These are phyloP conservation scores for Caenorhabditis tropicalis DNA, from an alignment of 1,140 invertebrate species.

Conservation along the genomic window DNA sequence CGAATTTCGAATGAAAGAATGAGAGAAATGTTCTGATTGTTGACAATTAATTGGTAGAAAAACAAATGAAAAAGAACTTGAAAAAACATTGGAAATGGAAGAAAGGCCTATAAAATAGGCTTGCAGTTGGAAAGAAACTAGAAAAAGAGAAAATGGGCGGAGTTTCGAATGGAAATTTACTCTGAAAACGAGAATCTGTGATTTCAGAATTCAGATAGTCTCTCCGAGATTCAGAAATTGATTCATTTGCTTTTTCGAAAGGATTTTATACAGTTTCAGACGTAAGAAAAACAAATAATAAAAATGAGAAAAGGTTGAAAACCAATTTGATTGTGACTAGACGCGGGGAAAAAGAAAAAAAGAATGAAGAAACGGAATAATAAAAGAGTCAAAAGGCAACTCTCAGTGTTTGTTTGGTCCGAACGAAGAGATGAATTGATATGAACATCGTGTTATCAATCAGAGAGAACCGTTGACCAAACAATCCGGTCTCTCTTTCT, in stretches of 20 bases:
- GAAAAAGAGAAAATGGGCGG: not conserved
- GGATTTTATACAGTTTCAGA: not conserved
- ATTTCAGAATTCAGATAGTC: too few species aligned
- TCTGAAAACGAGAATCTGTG: not conserved
- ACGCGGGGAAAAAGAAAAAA: not conserved
- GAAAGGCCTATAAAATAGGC: conserved; percentile 1
- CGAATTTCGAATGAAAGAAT: not conserved
- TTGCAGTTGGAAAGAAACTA: not conserved
- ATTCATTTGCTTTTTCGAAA: not conserved
- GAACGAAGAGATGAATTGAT: too few species aligned
- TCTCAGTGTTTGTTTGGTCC: not conserved
- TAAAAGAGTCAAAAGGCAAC: not conserved
- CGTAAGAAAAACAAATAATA: not conserved
- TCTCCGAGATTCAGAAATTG: too few species aligned
- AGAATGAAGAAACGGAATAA: not conserved
- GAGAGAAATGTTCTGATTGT: not conserved
- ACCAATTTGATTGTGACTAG: not conserved
- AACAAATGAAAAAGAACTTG: conserved; percentile 15
- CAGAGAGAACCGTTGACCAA: too few species aligned
- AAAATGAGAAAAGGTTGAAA: not conserved
- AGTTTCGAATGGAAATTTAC: not conserved
- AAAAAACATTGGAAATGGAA: not conserved
- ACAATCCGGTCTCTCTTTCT: too few species aligned
- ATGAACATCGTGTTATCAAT: too few species aligned
- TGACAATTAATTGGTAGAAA: not conserved